These are phyloP conservation scores for Crocallis elinguaria DNA, from an alignment of 2,888 invertebrate genomes.

Conservation along the genomic window DNA sequence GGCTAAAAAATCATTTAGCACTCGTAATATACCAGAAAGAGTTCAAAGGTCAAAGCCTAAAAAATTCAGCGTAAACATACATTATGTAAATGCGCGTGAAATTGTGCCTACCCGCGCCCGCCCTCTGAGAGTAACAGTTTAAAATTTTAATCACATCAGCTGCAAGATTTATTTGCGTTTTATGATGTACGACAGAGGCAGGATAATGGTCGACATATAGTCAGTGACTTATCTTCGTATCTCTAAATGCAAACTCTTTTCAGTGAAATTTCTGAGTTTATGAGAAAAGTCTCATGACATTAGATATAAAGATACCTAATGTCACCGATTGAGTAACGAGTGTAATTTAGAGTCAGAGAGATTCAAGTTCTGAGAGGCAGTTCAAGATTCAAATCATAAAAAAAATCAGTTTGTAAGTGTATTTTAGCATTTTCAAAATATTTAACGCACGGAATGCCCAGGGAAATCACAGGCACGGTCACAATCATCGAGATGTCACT, in stretches of 20 bases:
- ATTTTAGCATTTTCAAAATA: conserved; percentile 1
- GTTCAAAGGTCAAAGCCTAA: conserved; percentile 34
- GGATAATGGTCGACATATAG: too few relatives aligned
- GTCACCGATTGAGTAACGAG: too few relatives aligned
- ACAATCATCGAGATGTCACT: not conserved
- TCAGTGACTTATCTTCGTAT: too few relatives aligned
- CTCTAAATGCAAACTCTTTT: too few relatives aligned
- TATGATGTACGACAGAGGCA: conserved; percentile 13
- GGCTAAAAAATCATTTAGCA: conserved; percentile 27
- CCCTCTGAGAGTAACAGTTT: conserved; percentile 31
- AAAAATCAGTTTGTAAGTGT: not conserved
- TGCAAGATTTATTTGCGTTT: conserved; percentile 29
- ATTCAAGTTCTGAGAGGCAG: not conserved
- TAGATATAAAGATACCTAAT: too few relatives aligned
- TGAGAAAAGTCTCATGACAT: too few relatives aligned
- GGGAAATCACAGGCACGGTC: conserved; percentile 9
- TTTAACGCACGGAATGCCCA: not conserved
- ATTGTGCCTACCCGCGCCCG: conserved; percentile 28
- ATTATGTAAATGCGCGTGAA: conserved; percentile 37
- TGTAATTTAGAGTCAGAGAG: not conserved
- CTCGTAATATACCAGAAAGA: conserved; percentile 29
- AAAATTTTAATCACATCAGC: conserved; percentile 38
- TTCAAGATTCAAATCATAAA: not conserved
- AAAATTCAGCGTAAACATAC: conserved; percentile 32
- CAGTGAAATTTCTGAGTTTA: too few relatives aligned